A percentile compares a stretch with the other conserved stretches of the same genome.
Conservation (phyloP, 2,797 vertebrate species). For the Halcyon badia region DNA sequence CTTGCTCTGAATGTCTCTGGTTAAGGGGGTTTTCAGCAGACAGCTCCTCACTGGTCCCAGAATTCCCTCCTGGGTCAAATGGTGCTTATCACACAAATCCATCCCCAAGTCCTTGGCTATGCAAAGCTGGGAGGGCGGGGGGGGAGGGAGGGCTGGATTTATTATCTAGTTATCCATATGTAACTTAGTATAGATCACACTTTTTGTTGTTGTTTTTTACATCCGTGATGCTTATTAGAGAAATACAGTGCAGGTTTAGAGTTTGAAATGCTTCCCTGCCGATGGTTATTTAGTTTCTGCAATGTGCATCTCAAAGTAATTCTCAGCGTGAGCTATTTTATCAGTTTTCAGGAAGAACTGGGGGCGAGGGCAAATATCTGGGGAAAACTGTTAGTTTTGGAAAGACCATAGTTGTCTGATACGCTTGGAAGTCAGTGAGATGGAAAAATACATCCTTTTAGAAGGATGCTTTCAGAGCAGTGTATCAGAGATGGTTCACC, state of each 20-base stretch:
- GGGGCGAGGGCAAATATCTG: background rate
- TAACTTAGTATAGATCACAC: background rate
- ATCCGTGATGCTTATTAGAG: background rate
- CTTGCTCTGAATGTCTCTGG: background rate
- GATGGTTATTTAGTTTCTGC: background rate
- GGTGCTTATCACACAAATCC: constrained; percentile 24
- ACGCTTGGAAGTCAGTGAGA: background rate
- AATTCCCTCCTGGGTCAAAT: background rate
- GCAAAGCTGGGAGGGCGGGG: background rate
- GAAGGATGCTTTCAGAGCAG: background rate
- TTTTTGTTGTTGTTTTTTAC: background rate
- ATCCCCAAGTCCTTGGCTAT: background rate
- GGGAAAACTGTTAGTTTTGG: background rate
- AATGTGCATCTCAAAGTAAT: background rate
- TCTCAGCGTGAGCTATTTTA: background rate
- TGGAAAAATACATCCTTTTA: background rate
- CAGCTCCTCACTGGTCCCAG: background rate
- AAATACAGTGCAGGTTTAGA: background rate
- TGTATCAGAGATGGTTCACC: background rate
- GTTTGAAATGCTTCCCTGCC: background rate
- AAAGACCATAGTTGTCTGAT: background rate
- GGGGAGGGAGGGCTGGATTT: background rate
- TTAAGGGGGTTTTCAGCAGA: background rate
- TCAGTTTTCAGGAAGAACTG: background rate
- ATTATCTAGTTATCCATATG: background rate